Evolutionary conservation across 2,888 invertebrate genomes (phyloP).

Genomic region (Tinea trinotella): DNA sequence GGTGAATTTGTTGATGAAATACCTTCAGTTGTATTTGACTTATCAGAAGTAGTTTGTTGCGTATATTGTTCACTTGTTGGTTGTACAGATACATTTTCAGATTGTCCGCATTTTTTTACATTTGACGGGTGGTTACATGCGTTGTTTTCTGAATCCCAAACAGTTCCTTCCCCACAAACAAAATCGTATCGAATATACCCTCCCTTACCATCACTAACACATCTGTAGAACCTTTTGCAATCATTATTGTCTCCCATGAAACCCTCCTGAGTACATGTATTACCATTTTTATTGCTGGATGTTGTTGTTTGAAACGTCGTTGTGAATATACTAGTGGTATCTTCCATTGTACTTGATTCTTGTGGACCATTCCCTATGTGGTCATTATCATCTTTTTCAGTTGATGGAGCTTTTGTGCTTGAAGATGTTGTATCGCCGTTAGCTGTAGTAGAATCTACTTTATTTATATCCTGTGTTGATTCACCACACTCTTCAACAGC

Average conservation of each 20-base stretch:
- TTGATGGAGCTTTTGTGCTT: slow-evolving; percentile 23
- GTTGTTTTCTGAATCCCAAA: slow-evolving; percentile 73
- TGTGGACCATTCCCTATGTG: background rate
- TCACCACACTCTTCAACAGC: slow-evolving; percentile 51
- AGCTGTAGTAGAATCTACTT: slow-evolving; percentile 25
- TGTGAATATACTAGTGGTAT: background rate
- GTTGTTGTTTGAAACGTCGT: background rate
- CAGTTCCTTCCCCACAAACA: slow-evolving; percentile 79
- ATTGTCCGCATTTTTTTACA: slow-evolving; percentile 20
- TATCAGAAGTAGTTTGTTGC: slow-evolving; percentile 13
- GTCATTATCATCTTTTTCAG: slow-evolving; percentile 21
- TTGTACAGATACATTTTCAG: slow-evolving; percentile 7
- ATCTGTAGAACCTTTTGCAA: slow-evolving; percentile 82
- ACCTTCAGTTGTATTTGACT: slow-evolving; percentile 4
- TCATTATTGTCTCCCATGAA: slow-evolving; percentile 77
- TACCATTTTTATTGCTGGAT: background rate
- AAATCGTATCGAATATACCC: slow-evolving; percentile 78
- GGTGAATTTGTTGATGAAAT: slow-evolving; percentile 20
- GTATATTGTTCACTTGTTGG: slow-evolving; percentile 13
- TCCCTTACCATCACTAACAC: slow-evolving; percentile 74
- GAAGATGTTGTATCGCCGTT: background rate
- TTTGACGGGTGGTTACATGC: slow-evolving; percentile 18
- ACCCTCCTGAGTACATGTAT: slow-evolving; percentile 72
- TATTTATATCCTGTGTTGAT: slow-evolving; percentile 21
- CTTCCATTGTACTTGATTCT: background rate